phyloP scores from a whole-genome alignment of 2,888 invertebrate genomes.

The Sinotaia quadrata region DNA sequence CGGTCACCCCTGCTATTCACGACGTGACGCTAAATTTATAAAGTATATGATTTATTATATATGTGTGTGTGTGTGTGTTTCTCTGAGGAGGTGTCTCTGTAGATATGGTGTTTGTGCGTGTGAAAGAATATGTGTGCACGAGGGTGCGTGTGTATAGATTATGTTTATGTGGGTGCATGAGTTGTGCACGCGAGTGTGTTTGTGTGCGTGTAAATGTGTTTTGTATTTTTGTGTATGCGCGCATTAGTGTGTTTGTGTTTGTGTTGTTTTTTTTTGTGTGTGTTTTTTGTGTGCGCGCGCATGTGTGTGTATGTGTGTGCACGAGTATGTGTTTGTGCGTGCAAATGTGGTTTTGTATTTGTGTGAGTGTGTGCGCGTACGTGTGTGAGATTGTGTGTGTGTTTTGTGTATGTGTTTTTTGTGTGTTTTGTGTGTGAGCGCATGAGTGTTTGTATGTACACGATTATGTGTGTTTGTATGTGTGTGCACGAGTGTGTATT shows the following conservation, averaged over 20 bases:
- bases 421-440: too few species aligned
- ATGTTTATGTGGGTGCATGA: background rate
- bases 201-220: too few species aligned
- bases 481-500: too few species aligned
- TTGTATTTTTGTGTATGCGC: background rate
- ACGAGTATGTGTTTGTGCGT: background rate
- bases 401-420: conserved; percentile 1
- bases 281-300: background rate
- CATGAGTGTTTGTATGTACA: too few species aligned
- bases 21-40: too few species aligned
- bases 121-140: background rate
- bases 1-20: too few species aligned
- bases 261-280: background rate
- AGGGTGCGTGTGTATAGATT: background rate
- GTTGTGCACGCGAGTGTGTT: too few species aligned
- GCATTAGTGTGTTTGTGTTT: conserved; percentile 3
- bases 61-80: conserved; percentile 7
- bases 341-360: background rate
- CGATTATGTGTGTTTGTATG: too few species aligned
- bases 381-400: background rate
- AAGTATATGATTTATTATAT: background rate
- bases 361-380: background rate
- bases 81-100: background rate
- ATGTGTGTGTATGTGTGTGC: background rate
- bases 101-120: background rate